Conservation (phyloP, 2,888 invertebrate species). For the Sericinus montela region DNA sequence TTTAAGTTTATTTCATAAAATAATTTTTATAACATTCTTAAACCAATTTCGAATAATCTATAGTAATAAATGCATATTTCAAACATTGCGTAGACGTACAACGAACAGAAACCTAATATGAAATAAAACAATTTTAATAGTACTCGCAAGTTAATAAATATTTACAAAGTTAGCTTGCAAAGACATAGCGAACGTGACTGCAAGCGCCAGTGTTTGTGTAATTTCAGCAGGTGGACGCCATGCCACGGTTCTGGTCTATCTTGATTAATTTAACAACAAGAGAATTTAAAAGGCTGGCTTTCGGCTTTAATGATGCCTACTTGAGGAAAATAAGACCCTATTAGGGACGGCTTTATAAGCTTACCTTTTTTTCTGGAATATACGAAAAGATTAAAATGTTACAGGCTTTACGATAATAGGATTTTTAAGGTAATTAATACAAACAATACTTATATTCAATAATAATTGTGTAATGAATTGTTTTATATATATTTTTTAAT, state of each 20-base stretch:
- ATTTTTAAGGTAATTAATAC: too few relatives aligned
- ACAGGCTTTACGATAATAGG: too few relatives aligned
- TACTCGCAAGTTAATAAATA: background rate
- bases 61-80: constrained; percentile 9
- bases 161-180: background rate
- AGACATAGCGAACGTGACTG: constrained; percentile 21
- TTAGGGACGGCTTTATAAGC: background rate
- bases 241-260: constrained; percentile 20
- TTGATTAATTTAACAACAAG: constrained; percentile 12
- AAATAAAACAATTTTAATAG: background rate
- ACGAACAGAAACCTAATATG: constrained; percentile 3
- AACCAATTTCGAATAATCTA: background rate
- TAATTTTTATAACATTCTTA: too few relatives aligned
- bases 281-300: background rate
- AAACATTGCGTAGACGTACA: background rate
- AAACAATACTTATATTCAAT: too few relatives aligned
- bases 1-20: too few relatives aligned
- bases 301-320: constrained; percentile 1
- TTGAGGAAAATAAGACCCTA: background rate
- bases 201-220: constrained; percentile 16
- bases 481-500: too few relatives aligned
- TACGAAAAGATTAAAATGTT: too few relatives aligned
- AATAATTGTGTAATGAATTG: too few relatives aligned
- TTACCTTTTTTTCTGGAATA: background rate
- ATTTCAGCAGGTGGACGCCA: constrained; percentile 22